phyloP scores from a whole-genome alignment of 2,888 invertebrate genomes.

The Drosophila peninsularis region DNA sequence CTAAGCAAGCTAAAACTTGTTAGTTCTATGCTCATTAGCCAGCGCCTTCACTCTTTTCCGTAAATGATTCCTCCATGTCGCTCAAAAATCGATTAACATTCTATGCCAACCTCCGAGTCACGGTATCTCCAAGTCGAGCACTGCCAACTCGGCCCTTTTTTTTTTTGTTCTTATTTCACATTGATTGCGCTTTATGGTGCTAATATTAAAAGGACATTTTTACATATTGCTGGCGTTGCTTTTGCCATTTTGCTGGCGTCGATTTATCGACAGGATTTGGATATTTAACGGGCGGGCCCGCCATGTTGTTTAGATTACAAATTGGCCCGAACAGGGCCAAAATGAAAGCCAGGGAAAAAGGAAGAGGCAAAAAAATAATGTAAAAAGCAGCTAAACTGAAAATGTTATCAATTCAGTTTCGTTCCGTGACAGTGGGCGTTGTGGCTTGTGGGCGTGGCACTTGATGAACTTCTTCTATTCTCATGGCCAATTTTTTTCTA shows the following conservation, averaged over 20 bases:
- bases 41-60: background rate
- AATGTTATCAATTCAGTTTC: conserved; percentile 76
- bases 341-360: conserved; percentile 14
- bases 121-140: background rate
- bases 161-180: conserved; percentile 50
- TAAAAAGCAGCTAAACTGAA: conserved; percentile 50
- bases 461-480: conserved; percentile 29
- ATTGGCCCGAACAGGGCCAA: conserved; percentile 59
- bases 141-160: background rate
- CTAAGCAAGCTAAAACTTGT: too few relatives aligned
- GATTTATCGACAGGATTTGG: conserved; percentile 66
- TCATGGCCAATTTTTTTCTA: conserved; percentile 1
- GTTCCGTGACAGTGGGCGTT: conserved; percentile 57
- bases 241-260: conserved; percentile 41
- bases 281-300: conserved; percentile 51
- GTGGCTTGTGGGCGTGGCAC: conserved; percentile 61
- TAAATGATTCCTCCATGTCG: background rate
- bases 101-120: too few relatives aligned
- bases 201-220: conserved; percentile 74
- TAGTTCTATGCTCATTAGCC: background rate
- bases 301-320: conserved; percentile 81
- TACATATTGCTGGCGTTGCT: conserved; percentile 44
- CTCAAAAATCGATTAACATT: background rate
- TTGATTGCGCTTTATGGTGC: conserved; percentile 72
- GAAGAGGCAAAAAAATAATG: conserved; percentile 4